Evolutionary conservation across 2,113 vertebrate species (phyloP).

Genomic region (Protobothrops flavoviridis): DNA sequence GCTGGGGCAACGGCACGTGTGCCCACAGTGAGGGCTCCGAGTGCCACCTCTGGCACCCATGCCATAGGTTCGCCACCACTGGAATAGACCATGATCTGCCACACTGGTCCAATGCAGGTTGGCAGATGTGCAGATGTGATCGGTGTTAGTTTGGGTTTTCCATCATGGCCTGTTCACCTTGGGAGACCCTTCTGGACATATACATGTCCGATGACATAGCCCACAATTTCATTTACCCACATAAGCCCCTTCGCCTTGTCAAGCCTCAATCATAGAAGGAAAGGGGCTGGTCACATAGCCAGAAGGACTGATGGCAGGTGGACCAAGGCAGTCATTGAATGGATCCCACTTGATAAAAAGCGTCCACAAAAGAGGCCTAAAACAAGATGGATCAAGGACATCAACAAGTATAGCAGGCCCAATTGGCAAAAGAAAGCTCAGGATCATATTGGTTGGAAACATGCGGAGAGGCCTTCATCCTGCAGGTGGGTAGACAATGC

Average conservation of each 20-base stretch:
- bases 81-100: neutral
- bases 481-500: neutral
- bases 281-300: neutral
- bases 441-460: neutral
- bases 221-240: neutral
- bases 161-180: neutral
- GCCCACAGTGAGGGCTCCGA: no score
- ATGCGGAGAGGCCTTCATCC: neutral
- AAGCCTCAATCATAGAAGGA: neutral
- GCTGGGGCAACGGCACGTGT: no score
- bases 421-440: neutral
- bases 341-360: neutral
- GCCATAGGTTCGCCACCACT: no score
- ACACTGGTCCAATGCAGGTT: neutral
- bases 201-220: neutral
- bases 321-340: neutral
- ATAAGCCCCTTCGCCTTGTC: neutral
- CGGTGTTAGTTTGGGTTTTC: neutral
- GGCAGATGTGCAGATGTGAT: neutral
- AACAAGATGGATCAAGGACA: neutral
- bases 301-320: neutral
- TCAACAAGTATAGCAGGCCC: neutral
- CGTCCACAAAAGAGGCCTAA: neutral
- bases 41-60: no score
- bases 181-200: neutral